Evolutionary conservation across 2,113 vertebrate species (phyloP).

Genomic region (Probosciger aterrimus): DNA sequence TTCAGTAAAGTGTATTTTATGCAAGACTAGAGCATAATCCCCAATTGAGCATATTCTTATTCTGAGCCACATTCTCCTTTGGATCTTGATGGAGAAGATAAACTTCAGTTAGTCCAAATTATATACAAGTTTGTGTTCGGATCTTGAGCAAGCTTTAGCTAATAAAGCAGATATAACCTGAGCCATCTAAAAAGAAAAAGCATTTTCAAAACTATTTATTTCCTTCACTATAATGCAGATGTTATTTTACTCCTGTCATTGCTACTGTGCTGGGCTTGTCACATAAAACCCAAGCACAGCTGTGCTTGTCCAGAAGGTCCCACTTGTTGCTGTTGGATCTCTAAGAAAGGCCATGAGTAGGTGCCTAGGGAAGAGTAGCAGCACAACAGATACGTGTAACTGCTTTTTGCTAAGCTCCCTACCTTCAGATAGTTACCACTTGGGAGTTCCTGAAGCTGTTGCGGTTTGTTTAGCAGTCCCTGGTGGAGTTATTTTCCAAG

Average conservation of each 20-base stretch:
- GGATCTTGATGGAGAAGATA: background rate
- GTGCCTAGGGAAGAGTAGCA: background rate
- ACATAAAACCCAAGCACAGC: background rate
- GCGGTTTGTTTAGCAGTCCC: background rate
- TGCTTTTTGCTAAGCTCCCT: background rate
- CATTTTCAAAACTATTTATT: background rate
- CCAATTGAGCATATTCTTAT: background rate
- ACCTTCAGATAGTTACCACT: background rate
- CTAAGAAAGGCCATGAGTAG: background rate
- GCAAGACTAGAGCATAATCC: background rate
- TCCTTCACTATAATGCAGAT: background rate
- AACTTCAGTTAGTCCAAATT: background rate
- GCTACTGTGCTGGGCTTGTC: background rate
- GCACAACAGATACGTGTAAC: background rate
- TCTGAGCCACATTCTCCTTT: background rate
- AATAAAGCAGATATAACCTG: background rate
- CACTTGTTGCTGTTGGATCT: background rate
- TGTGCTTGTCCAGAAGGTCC: background rate
- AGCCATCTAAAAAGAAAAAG: background rate
- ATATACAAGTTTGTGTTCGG: background rate
- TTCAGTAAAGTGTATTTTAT: background rate
- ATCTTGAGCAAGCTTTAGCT: background rate
- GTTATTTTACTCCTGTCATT: background rate
- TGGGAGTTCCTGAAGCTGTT: background rate
- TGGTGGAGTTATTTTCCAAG: background rate